Evolutionary conservation across 2,797 vertebrate species (phyloP).

Genomic region (Lutra lutra): DNA sequence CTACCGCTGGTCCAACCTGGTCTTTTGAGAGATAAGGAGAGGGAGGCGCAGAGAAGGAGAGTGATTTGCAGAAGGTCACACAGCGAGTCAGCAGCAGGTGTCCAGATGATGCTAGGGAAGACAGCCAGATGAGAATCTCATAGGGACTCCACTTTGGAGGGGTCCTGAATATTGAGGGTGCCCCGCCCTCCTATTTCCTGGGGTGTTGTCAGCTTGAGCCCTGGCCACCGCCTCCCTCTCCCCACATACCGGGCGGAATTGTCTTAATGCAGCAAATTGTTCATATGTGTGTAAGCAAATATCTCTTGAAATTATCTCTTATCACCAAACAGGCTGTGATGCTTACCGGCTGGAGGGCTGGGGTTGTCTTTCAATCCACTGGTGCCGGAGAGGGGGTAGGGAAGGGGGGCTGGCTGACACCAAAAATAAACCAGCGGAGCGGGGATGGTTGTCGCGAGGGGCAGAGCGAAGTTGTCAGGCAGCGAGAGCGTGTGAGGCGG

Average conservation of each 20-base stretch:
- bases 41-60: background rate
- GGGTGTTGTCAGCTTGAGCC: slow-evolving; percentile 75
- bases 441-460: slow-evolving; percentile 91
- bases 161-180: background rate
- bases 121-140: background rate
- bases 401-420: slow-evolving; percentile 86
- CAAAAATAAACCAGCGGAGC: slow-evolving; percentile 90
- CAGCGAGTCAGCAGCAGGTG: background rate
- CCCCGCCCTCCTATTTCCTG: slow-evolving; percentile 63
- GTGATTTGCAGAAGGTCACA: slow-evolving; percentile 55
- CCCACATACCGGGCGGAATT: slow-evolving; percentile 67
- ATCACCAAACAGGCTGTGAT: slow-evolving; percentile 91
- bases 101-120: background rate
- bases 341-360: slow-evolving; percentile 89
- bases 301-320: slow-evolving; percentile 94
- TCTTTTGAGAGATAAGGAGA: slow-evolving; percentile 20
- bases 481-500: slow-evolving; percentile 93
- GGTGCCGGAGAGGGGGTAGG: slow-evolving; percentile 60
- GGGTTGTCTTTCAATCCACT: slow-evolving; percentile 89
- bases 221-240: slow-evolving; percentile 76
- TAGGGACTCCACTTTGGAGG: background rate
- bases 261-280: slow-evolving; percentile 87
- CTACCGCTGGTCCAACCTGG: background rate
- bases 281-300: slow-evolving; percentile 93
- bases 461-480: slow-evolving; percentile 96